Base-by-base conservation (phyloP, 1,140 invertebrate genomes). In the Lysiphlebus fabarum region DNA sequence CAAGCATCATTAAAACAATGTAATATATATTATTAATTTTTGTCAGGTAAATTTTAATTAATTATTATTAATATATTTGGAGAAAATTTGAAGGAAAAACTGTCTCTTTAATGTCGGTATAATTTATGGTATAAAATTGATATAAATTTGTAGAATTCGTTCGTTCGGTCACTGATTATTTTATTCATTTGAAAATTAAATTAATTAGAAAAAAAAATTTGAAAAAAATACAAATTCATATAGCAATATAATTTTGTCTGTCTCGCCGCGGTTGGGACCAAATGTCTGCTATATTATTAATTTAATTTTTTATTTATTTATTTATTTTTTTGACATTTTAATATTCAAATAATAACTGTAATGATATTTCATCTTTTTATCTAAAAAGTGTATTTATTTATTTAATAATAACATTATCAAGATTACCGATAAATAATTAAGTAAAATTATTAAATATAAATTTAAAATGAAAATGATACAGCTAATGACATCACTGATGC, bases 261-360 rank as follows among this genome's bases (percentile, higher is more conserved):
- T 65, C 62, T 66, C 62, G 65, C 58, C 61, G 60, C 63, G 64
- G 63, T 67, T 67, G 65, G 65, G 65, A 67, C 65, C 65, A 67
- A 67, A 59, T 58, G 59, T 62, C 50, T 60, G 34, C 47, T 38
- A 59, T 56, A 44, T 59, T 45, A 12, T 36, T 33, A 49, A 33
- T 43, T 53, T 43, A 59, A 53, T 44, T 26, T 53, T 48, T 38
- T 47, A 6, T 40, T 41, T 41, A 43, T 50, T 40, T 33, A 41
- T 44, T 6, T 11, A 17, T 40, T 56, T 56, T 40, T 6, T 42
- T 38, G 34, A 51, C 7, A 53, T 17, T n/a, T 11, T 45, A 12
- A 11, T 33, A 56, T 48, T 34, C 38, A 50, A 38, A 11, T 7
- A 51, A 2, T 51, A 10, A 12, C 10, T 38, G 26, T 36, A 51